Evolutionary conservation across 2,888 invertebrate species (phyloP).

Genomic region (Cryptosula pallasiana): DNA sequence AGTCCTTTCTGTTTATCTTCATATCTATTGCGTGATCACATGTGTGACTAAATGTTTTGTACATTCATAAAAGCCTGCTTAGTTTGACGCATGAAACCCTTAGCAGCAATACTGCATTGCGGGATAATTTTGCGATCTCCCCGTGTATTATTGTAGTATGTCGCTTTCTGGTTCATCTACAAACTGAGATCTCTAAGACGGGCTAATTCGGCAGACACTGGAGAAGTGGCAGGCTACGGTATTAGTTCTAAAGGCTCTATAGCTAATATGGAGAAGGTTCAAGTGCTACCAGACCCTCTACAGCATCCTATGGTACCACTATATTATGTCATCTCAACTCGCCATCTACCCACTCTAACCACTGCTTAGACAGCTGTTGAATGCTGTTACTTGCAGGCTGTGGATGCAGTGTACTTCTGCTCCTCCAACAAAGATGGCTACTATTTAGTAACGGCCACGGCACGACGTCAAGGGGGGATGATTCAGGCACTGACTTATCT

Average conservation of each 20-base stretch:
- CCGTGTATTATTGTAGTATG: conserved; percentile 59
- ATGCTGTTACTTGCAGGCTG: conserved; percentile 61
- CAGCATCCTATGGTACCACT: conserved; percentile 52
- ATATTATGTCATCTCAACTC: no score
- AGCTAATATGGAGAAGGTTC: conserved; percentile 60
- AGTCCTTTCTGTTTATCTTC: no score
- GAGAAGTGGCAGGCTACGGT: conserved; percentile 49
- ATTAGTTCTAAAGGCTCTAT: conserved; percentile 56
- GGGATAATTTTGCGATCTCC: no score
- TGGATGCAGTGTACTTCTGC: conserved; percentile 75
- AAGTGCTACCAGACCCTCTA: conserved; percentile 56
- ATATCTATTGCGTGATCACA: no score
- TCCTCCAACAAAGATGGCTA: conserved; percentile 62
- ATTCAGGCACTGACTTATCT: conserved; percentile 66
- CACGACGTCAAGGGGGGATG: conserved; percentile 57
- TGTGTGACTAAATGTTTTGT: no score
- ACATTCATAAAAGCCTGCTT: no score
- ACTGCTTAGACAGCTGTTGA: no score
- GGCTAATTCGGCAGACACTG: conserved; percentile 47
- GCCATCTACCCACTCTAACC: no score
- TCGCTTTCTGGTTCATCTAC: conserved; percentile 58
- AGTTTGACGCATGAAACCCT: no score
- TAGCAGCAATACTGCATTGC: no score
- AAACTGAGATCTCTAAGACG: conserved; percentile 55
- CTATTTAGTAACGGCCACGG: conserved; percentile 63